Conservation (phyloP, 2,888 invertebrate genomes). For the Cephus nigrinus region DNA sequence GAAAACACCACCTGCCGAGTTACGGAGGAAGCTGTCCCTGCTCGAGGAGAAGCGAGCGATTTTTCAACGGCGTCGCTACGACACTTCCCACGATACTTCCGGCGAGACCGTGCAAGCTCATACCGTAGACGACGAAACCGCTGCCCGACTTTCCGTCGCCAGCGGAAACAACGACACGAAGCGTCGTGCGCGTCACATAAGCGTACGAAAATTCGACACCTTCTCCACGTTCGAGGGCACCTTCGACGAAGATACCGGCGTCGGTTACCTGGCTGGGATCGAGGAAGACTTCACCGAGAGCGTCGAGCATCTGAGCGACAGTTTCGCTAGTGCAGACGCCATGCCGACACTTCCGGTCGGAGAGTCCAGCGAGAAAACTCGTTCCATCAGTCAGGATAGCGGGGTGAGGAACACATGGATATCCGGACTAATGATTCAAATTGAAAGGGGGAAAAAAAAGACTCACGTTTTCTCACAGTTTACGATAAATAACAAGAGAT, state of each 20-base stretch:
- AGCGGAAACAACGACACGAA: slow-evolving; percentile 5
- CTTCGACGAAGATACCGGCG: slow-evolving; percentile 56
- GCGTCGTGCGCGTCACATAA: slow-evolving; percentile 40
- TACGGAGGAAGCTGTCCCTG: slow-evolving; percentile 50
- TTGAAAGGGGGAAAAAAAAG: neutral
- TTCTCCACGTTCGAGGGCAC: slow-evolving; percentile 59
- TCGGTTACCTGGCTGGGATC: slow-evolving; percentile 52
- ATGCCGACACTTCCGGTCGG: slow-evolving; percentile 19
- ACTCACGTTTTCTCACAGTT: neutral
- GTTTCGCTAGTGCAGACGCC: slow-evolving; percentile 8
- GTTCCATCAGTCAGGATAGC: slow-evolving; percentile 47
- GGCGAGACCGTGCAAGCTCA: slow-evolving; percentile 49
- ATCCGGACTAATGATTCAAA: neutral
- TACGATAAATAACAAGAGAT: neutral
- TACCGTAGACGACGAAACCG: slow-evolving; percentile 36
- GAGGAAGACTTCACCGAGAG: slow-evolving; percentile 47
- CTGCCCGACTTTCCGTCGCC: slow-evolving; percentile 1
- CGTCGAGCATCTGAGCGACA: slow-evolving; percentile 34
- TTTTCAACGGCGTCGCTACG: slow-evolving; percentile 52
- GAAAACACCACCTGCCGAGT: slow-evolving; percentile 46
- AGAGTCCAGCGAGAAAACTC: slow-evolving; percentile 43
- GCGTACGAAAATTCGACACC: slow-evolving; percentile 57
- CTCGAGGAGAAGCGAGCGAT: slow-evolving; percentile 58
- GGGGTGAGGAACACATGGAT: slow-evolving; percentile 42
- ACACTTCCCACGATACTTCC: slow-evolving; percentile 45